phyloP scores from a whole-genome alignment of 2,888 invertebrate species.

The Alitta virens region DNA sequence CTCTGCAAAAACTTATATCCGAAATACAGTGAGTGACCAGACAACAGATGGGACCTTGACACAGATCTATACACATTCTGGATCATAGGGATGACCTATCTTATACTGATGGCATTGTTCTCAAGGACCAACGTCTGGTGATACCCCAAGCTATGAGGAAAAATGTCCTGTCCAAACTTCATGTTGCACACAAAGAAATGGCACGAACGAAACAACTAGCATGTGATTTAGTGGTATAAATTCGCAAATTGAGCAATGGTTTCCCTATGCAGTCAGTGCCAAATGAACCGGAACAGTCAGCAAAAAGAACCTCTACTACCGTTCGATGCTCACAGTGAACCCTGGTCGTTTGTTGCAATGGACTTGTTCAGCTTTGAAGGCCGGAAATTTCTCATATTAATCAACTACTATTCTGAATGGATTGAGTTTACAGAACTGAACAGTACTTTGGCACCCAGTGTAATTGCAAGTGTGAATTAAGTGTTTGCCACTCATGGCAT shows the following conservation, averaged over 20 bases:
- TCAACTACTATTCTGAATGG: conserved; percentile 20
- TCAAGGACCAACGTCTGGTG: conserved; percentile 11
- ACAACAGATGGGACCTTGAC: neutral
- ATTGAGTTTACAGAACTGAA: conserved; percentile 17
- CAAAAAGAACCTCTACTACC: conserved; percentile 7
- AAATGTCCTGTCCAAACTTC: conserved; percentile 7
- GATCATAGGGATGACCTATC: conserved; percentile 4
- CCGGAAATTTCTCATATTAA: conserved; percentile 9
- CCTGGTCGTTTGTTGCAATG: conserved; percentile 15
- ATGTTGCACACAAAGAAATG: conserved; percentile 13
- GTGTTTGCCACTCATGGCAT: conserved; percentile 22
- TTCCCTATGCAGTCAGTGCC: neutral
- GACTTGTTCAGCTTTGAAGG: conserved; percentile 22
- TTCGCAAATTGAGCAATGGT: conserved; percentile 15
- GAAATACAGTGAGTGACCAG: no score
- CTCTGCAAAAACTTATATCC: no score
- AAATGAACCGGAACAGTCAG: conserved; percentile 5
- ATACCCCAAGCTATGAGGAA: conserved; percentile 5
- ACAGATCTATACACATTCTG: conserved; percentile 1
- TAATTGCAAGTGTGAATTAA: conserved; percentile 15
- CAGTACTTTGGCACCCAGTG: neutral
- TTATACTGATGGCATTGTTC: conserved; percentile 10
- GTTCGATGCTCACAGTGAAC: neutral
- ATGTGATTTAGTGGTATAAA: conserved; percentile 6
- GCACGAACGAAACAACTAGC: conserved; percentile 18